Conservation (phyloP, 1,140 invertebrate species). For the Propsilocerus akamusi region DNA sequence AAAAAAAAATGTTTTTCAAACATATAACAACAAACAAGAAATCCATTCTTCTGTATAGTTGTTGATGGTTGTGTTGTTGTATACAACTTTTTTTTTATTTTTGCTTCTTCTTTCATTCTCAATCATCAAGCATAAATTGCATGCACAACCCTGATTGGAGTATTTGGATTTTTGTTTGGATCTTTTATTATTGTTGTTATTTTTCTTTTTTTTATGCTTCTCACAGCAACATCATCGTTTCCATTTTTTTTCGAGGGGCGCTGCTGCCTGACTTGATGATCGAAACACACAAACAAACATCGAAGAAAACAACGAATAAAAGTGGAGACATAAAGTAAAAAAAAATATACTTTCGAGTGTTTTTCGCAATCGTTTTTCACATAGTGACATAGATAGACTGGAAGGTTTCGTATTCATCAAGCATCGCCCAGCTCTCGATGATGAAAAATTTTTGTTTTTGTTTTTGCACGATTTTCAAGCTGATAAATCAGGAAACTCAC, state of each 20-base stretch:
- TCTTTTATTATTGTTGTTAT: neutral
- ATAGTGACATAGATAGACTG: neutral
- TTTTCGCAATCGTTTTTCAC: neutral
- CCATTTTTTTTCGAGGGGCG: too few relatives aligned
- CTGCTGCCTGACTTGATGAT: too few relatives aligned
- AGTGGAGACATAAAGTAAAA: neutral
- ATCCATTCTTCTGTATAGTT: too few relatives aligned
- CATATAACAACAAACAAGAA: neutral
- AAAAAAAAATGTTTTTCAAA: too few relatives aligned
- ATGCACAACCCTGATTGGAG: constrained; percentile 1
- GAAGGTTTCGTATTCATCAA: too few relatives aligned
- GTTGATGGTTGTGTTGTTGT: too few relatives aligned
- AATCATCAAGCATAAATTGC: neutral
- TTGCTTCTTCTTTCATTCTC: neutral
- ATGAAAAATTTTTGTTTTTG: neutral
- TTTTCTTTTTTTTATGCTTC: too few relatives aligned
- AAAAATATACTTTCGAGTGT: neutral
- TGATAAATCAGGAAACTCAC: neutral
- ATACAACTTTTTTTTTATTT: too few relatives aligned
- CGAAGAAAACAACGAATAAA: neutral
- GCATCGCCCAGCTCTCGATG: too few relatives aligned
- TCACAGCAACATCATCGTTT: too few relatives aligned
- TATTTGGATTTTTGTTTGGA: neutral
- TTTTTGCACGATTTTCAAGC: neutral
- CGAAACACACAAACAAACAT: neutral